Evolutionary conservation across 2,888 invertebrate species (phyloP).

Genomic region (Luperina testacea): DNA sequence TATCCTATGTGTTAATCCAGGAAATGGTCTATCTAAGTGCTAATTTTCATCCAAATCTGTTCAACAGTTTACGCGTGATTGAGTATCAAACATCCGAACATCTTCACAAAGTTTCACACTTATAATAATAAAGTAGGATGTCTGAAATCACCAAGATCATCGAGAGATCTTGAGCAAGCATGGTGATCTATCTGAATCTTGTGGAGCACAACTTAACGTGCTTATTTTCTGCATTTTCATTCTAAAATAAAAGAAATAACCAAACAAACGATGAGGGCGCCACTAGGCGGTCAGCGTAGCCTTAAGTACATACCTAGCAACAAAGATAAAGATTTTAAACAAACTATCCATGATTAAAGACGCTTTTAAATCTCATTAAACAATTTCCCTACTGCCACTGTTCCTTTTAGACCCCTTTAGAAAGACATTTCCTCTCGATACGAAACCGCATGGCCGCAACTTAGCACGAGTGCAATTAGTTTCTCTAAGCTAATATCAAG

Average conservation of each 20-base stretch:
- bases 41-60: too few relatives aligned
- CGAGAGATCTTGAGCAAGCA: background rate
- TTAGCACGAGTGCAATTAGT: slow-evolving; percentile 43
- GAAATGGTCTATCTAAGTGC: too few relatives aligned
- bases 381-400: slow-evolving; percentile 1
- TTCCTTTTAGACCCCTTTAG: slow-evolving; percentile 1
- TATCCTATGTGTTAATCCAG: too few relatives aligned
- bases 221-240: too few relatives aligned
- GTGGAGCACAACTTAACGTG: too few relatives aligned
- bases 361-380: slow-evolving; percentile 6
- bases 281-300: too few relatives aligned
- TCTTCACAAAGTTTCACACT: too few relatives aligned
- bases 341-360: background rate
- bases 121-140: background rate
- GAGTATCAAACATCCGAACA: too few relatives aligned
- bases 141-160: background rate
- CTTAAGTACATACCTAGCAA: background rate
- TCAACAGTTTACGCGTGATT: too few relatives aligned
- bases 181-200: background rate
- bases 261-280: too few relatives aligned
- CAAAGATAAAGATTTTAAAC: background rate
- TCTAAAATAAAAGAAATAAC: too few relatives aligned
- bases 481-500: slow-evolving; percentile 38
- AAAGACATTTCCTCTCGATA: slow-evolving; percentile 22
- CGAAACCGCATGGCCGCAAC: slow-evolving; percentile 35